Base-by-base conservation (phyloP, 2,113 vertebrate species). In the Mellivora capensis region DNA sequence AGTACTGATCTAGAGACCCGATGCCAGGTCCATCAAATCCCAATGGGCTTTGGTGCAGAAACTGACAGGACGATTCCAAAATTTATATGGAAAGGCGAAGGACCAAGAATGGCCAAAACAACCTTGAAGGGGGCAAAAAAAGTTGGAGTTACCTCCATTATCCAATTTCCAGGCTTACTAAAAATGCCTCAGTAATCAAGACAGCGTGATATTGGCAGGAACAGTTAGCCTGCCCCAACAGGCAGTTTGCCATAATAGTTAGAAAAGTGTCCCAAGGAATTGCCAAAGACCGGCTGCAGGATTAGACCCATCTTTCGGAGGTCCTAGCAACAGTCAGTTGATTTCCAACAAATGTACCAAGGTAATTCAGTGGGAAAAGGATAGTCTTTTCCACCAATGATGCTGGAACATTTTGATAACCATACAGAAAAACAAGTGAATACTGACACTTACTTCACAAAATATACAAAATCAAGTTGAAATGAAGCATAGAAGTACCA, bases 381-480 rank as follows among this genome's bases (percentile, higher is more conserved):
- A 52, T 8, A 90, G 44, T 34, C 12, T 84, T 85, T 84, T 96
- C 77, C 57, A 93, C 39, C 90, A 80, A 93, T 62, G 47, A 93
- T 49, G 29, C 39, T 61, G 62, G 92, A 49, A 61, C 23, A 81
- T 83, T 74, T 25, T 87, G 62, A 85, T 44, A 27, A 57, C 72
- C 76, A 83, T 47, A 37, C 29, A 17, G 76, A 94, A 92, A 71
- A 90, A 87, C 64, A 93, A 67, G 72, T 72, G 29, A 90, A 86
- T 17, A 29, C 42, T 91, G 74, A 93, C 20, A 14, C 72, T 91
- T 64, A 67, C 11, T 23, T 97, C 44, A 90, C 44, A 90, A 17
- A 79, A 77, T 31, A 92, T 74, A 77, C 23, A 96, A 82, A 85
- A 87, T 39, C 64, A 96, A 93, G 69, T 54, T 74, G 39, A 86